Evolutionary conservation across 2,797 vertebrate species (phyloP), one percentile per base, ranked within the genome.

Genomic region (Knipowitschia caucasica): DNA sequence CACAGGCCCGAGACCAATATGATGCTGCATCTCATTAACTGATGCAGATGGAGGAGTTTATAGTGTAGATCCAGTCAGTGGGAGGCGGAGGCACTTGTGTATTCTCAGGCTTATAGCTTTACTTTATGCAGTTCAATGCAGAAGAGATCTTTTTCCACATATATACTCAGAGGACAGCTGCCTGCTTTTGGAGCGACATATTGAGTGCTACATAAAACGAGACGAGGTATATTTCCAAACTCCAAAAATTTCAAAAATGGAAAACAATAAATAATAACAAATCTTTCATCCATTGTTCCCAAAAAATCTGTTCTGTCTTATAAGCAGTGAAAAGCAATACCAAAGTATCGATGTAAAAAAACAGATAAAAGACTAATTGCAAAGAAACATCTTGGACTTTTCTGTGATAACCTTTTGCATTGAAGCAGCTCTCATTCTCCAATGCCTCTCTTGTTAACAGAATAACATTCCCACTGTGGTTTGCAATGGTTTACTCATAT

Each of bases 11-110:
- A 75, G 69, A 69, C 56, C 59, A 54, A 62, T 49, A 45, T 63
- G 59, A 65, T 44, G 65, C 59, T 49, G 53, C 69, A 67, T 73
- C 68, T 59, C 34, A 51, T 72, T 65, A 61, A 66, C 72, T 46
- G 47, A 57, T 57, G 53, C 55, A 67, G 39, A 59, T 53, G 68
- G 50, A 34, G 27, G 47, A 55, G 26, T 52, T 53, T 36, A 20
- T 17, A 56, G 51, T 38, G 54, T 10, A 65, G 56, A 58, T 44
- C 44, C 55, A 33, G 33, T 45, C 35, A 26, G 29, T 23, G 18
- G 38, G 24, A 47, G 57, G 34, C 3, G 43, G 23, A 45, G 33
- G 31, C 51, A 53, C 39, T 50, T 75, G 36, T 26, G 25, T 33
- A 56, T 63, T 60, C 39, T 46, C 40, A 34, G 35, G 27, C 46